Evolutionary conservation across 1,140 invertebrate species (phyloP).

Genomic region (Amyelois transitella): DNA sequence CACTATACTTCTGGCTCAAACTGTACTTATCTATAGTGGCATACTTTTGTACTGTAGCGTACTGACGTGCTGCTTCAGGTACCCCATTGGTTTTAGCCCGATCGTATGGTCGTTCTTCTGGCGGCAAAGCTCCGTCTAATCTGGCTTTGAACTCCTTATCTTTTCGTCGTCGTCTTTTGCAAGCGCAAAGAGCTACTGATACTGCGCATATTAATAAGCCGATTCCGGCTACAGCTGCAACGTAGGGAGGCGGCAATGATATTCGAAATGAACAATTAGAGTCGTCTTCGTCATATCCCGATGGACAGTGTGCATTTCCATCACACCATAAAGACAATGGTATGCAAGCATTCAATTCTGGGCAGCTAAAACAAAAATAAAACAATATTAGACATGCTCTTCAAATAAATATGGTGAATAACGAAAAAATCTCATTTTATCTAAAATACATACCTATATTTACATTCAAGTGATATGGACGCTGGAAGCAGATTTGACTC

Average conservation of each 20-base stretch:
- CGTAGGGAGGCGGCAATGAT: slow-evolving; percentile 79
- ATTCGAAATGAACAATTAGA: slow-evolving; percentile 83
- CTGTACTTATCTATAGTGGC: slow-evolving; percentile 74
- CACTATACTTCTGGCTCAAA: slow-evolving; percentile 73
- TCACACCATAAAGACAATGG: slow-evolving; percentile 90
- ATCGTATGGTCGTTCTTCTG: slow-evolving; percentile 76
- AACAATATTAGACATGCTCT: slow-evolving; percentile 8
- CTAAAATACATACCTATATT: slow-evolving; percentile 77
- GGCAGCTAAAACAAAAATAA: slow-evolving; percentile 77
- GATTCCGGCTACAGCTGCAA: slow-evolving; percentile 77
- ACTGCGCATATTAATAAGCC: slow-evolving; percentile 79
- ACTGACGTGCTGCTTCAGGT: slow-evolving; percentile 65
- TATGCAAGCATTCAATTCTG: slow-evolving; percentile 92
- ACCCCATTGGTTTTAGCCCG: slow-evolving; percentile 74
- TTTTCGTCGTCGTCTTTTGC: slow-evolving; percentile 75
- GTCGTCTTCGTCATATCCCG: slow-evolving; percentile 87
- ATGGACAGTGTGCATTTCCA: slow-evolving; percentile 87
- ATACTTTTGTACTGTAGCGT: slow-evolving; percentile 70
- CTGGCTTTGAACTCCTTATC: slow-evolving; percentile 78
- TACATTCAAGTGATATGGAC: slow-evolving; percentile 78
- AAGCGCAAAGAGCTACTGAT: slow-evolving; percentile 70
- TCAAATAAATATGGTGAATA: neutral
- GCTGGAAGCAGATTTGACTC: slow-evolving; percentile 76
- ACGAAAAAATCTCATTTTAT: slow-evolving; percentile 1
- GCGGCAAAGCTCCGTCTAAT: slow-evolving; percentile 63